Percentiles rank a stretch among this genome's conserved stretches.
Conservation (phyloP, 1,140 invertebrate genomes). For the Mercenaria mercenaria region DNA sequence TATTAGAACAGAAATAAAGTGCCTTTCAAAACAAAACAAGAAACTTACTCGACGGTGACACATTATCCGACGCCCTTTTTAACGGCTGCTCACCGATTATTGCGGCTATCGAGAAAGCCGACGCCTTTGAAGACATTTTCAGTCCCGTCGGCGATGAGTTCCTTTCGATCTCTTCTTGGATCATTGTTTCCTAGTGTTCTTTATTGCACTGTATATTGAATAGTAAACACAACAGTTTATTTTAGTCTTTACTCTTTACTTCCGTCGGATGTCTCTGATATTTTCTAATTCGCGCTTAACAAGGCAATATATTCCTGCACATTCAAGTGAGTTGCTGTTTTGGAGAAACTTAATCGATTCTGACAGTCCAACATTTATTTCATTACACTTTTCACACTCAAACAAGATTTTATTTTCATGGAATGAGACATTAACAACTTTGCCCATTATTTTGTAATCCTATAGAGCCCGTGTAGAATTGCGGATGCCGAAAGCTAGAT, state of each 20-base stretch:
- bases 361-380: constrained; percentile 63
- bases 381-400: constrained; percentile 66
- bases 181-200: background rate
- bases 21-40: too few relatives aligned
- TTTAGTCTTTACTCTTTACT: background rate
- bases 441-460: constrained; percentile 62
- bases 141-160: background rate
- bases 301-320: background rate
- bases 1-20: too few relatives aligned
- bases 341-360: constrained; percentile 11
- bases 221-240: background rate
- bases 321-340: background rate
- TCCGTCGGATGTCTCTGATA: background rate
- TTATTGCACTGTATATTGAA: background rate
- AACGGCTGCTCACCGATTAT: constrained; percentile 52
- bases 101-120: constrained; percentile 62
- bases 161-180: constrained; percentile 30
- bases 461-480: background rate
- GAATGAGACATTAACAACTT: constrained; percentile 65
- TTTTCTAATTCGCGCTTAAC: background rate
- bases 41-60: constrained; percentile 53
- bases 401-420: constrained; percentile 61
- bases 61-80: constrained; percentile 50
- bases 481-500: constrained; percentile 14
- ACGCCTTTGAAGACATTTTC: constrained; percentile 58